phyloP scores from a whole-genome alignment of 1,140 invertebrate species.

The Drosophila yakuba region DNA sequence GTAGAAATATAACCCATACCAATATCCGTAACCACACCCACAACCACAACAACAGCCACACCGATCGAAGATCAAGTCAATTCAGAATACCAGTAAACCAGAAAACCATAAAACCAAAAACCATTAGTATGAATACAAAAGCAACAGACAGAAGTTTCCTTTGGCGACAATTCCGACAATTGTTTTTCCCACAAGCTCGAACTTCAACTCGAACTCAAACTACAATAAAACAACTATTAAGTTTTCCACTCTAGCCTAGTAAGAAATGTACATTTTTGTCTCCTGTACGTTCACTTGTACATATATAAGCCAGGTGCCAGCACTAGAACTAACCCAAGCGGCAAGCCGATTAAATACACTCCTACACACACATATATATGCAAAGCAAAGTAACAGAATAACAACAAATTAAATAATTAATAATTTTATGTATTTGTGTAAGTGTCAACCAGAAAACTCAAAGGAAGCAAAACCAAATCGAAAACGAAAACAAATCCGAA shows the following conservation, averaged over 20 bases:
- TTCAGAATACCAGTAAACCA: background rate
- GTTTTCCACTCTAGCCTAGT: slow-evolving; percentile 46
- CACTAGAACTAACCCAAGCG: slow-evolving; percentile 21
- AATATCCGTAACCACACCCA: slow-evolving; percentile 19
- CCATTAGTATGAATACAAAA: slow-evolving; percentile 7
- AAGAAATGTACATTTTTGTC: slow-evolving; percentile 53
- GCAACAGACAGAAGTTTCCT: slow-evolving; percentile 13
- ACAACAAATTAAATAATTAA: slow-evolving; percentile 32
- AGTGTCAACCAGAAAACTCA: slow-evolving; percentile 52
- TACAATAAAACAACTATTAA: slow-evolving; percentile 41
- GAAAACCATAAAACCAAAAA: background rate
- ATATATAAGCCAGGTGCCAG: slow-evolving; percentile 44
- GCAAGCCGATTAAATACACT: slow-evolving; percentile 8
- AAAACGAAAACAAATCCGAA: slow-evolving; percentile 2
- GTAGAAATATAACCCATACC: slow-evolving; percentile 35
- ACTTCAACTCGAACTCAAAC: slow-evolving; percentile 27
- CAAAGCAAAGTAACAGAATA: slow-evolving; percentile 17
- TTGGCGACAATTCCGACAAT: slow-evolving; percentile 20
- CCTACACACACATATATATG: slow-evolving; percentile 21
- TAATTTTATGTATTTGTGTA: slow-evolving; percentile 63
- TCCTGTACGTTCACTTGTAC: slow-evolving; percentile 41
- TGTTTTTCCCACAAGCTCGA: background rate
- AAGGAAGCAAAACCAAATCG: slow-evolving; percentile 18
- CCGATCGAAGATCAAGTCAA: slow-evolving; percentile 23
- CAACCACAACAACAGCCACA: slow-evolving; percentile 1